Evolutionary conservation across 2,797 vertebrate species (phyloP), one percentile per base, ranked within the genome.

Genomic region (Chelon auratus): DNA sequence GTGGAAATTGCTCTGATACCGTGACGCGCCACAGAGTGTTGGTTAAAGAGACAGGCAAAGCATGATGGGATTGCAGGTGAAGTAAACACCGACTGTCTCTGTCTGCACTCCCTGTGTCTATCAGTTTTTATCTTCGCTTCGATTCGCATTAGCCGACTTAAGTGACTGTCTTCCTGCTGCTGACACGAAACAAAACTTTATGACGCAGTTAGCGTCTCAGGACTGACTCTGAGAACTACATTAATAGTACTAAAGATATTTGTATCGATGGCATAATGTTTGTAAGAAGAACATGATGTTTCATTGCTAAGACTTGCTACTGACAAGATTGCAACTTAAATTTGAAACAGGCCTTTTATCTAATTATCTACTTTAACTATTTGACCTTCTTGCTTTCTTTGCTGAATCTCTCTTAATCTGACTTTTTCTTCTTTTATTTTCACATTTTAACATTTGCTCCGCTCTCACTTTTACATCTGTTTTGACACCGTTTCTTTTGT

Each of bases 31-130:
- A 2, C 68, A 9, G 59, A 77, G 58, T 73, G 73, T 75, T 74
- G 78, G 64, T 62, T 63, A 69, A 80, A 80, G 75, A 85, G 76
- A 69, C 56, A 3, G 37, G 77, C 67, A 72, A 75, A 62, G 70
- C 81, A 80, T 87, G 78, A 80, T 78, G 83, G 86, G 84, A 88
- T 69, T 69, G 65, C 37, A 78, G 84, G 54, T 68, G 72, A 63
- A 59, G 66, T 76, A 71, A 81, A 78, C 70, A 56, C 40, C 56
- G 57, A 54, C 62, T 3, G 47, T 65, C 59, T 63, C 61, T 12
- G 42, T 75, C 68, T 65, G 45, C n/a, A 15, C 56, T 55, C 52
- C 65, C 39, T 2, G 13, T 22, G 60, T 53, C 4, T 40, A 58
- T 56, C 2, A 14, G 15, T 59, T 75, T 76, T 66, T n/a, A 77